Percentiles rank a stretch among this genome's conserved stretches.
Conservation (phyloP, 2,113 vertebrate genomes). For the western clawed frog (Xenopus tropicalis) region DNA sequence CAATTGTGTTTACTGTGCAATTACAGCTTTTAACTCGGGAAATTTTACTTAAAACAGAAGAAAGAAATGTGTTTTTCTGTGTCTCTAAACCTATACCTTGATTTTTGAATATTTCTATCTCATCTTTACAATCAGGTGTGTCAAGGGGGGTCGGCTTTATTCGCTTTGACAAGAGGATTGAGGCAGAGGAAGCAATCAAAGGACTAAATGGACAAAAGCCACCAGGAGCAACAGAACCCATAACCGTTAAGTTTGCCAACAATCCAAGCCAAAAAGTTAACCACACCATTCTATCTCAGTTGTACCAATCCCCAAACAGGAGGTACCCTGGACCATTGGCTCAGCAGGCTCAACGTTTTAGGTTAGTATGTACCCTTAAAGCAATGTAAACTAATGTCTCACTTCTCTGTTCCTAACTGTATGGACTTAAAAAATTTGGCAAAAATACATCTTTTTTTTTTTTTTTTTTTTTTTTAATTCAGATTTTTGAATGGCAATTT, state of each 20-base stretch:
- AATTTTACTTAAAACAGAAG: no score
- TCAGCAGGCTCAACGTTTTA: conserved; percentile 97
- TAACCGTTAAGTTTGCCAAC: conserved; percentile 98
- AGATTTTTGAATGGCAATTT: no score
- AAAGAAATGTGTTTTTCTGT: no score
- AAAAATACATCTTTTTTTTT: no score
- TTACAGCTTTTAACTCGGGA: no score
- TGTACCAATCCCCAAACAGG: conserved; percentile 97
- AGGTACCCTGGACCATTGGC: conserved; percentile 94
- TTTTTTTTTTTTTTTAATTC: no score
- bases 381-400: no score
- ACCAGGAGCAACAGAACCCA: conserved; percentile 88
- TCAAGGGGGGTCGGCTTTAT: conserved; percentile 97
- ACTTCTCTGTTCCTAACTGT: no score
- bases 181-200: conserved; percentile 98
- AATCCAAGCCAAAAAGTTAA: conserved; percentile 98
- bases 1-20: no score
- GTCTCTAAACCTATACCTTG: no score
- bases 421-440: no score
- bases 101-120: no score
- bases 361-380: conserved; percentile 70
- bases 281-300: conserved; percentile 95
- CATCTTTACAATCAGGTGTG: conserved; percentile 68
- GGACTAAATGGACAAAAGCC: conserved; percentile 98
- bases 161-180: conserved; percentile 93